These are phyloP conservation scores for Tinea semifulvella DNA, from an alignment of 2,888 invertebrate species.

Conservation along the genomic window DNA sequence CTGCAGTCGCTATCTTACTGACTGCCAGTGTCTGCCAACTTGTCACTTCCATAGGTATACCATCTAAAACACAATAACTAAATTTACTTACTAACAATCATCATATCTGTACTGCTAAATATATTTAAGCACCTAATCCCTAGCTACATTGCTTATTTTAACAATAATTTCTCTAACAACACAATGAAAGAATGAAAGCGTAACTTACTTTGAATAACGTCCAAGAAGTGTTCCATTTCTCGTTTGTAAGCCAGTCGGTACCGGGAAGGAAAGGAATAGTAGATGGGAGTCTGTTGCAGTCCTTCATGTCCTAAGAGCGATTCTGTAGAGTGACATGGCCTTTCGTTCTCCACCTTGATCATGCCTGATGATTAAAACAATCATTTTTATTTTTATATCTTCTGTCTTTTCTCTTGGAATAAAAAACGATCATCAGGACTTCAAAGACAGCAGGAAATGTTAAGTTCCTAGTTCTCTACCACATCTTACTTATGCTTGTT, in stretches of 20 bases:
- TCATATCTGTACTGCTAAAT: too few species aligned
- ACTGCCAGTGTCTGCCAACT: conserved; percentile 64
- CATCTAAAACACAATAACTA: too few species aligned
- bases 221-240: conserved; percentile 70
- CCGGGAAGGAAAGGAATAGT: conserved; percentile 69
- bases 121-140: too few species aligned
- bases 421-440: not conserved
- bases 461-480: too few species aligned
- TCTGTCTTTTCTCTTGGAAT: not conserved
- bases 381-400: too few species aligned
- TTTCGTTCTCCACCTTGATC: conserved; percentile 64
- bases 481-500: too few species aligned
- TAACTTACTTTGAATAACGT: conserved; percentile 59
- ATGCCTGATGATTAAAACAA: conserved; percentile 33
- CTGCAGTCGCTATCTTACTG: conserved; percentile 65
- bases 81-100: too few species aligned
- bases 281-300: conserved; percentile 57
- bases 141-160: too few species aligned
- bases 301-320: conserved; percentile 43
- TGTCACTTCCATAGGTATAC: conserved; percentile 32
- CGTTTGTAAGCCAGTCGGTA: conserved; percentile 57
- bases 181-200: too few species aligned
- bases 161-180: too few species aligned
- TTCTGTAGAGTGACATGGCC: conserved; percentile 53
- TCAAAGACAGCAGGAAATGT: too few species aligned